Evolutionary conservation across 2,888 invertebrate species (phyloP).

Genomic region (Crepidodera aurea): DNA sequence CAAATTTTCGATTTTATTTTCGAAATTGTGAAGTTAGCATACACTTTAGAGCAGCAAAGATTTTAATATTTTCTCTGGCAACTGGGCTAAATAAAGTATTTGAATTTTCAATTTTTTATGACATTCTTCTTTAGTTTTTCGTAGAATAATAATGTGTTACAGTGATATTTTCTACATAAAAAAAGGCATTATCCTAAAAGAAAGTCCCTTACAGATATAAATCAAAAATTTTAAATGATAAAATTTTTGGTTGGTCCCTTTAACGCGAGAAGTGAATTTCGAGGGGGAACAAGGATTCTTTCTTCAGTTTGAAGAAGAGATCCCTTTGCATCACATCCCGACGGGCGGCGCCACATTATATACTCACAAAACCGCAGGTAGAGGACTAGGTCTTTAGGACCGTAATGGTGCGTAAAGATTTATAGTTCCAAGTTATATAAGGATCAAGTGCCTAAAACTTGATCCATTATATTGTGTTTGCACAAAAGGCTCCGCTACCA

Average conservation of each 20-base stretch:
- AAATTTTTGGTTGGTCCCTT: not conserved
- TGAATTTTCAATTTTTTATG: too few species aligned
- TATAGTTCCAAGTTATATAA: constrained; percentile 39
- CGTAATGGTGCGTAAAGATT: constrained; percentile 48
- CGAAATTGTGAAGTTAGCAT: too few species aligned
- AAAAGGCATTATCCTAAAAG: not conserved
- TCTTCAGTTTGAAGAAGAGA: not conserved
- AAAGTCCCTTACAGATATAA: not conserved
- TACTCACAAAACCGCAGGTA: constrained; percentile 30
- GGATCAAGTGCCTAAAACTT: constrained; percentile 44
- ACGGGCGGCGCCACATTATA: constrained; percentile 6
- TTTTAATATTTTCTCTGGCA: too few species aligned
- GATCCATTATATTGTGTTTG: constrained; percentile 38
- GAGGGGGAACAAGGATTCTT: constrained; percentile 3
- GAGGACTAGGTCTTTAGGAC: constrained; percentile 25
- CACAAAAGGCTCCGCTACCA: constrained; percentile 26
- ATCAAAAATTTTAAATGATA: not conserved
- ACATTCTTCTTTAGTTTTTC: too few species aligned
- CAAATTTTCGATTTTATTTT: too few species aligned
- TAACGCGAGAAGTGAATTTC: not conserved
- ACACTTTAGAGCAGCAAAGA: too few species aligned
- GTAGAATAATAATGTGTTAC: too few species aligned
- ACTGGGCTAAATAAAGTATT: too few species aligned
- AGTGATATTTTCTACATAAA: too few species aligned
- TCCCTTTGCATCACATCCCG: constrained; percentile 1